Evolutionary conservation across 2,113 vertebrate genomes (phyloP).

Genomic region (Litocranius walleri): DNA sequence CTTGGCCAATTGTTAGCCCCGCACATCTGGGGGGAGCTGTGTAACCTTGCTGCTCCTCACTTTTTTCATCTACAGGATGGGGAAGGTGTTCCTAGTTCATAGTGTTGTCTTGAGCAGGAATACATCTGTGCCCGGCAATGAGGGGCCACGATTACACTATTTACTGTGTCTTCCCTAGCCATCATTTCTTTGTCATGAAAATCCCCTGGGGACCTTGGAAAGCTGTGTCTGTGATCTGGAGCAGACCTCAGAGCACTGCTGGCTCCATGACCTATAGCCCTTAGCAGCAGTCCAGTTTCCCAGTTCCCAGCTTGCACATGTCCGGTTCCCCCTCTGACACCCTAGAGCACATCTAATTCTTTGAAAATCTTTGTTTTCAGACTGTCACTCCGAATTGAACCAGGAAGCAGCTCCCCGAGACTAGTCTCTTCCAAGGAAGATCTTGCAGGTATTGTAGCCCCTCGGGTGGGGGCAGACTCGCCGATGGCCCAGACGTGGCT

Average conservation of each 20-base stretch:
- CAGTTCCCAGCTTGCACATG: fast-evolving
- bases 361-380: constrained; percentile 82
- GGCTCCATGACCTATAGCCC: not conserved
- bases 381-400: constrained; percentile 93
- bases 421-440: constrained; percentile 94
- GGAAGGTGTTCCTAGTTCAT: not conserved
- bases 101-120: not conserved
- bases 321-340: not conserved
- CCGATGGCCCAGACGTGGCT: fast-evolving
- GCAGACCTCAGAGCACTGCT: not conserved
- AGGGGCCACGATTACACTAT: not conserved
- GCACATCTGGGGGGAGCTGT: not conserved
- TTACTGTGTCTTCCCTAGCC: not conserved
- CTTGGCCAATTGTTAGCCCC: not conserved
- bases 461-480: not conserved
- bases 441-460: constrained; percentile 86
- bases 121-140: too few species aligned
- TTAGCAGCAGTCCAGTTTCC: not conserved
- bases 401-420: constrained; percentile 92
- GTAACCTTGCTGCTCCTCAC: not conserved
- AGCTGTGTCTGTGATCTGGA: not conserved
- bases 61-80: not conserved
- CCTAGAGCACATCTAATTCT: constrained; percentile 47
- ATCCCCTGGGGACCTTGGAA: not conserved
- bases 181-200: not conserved